Percentiles rank a stretch among this genome's conserved stretches.
Evolutionary conservation across 2,113 vertebrate genomes (phyloP).

Genomic region (Merops nubicus): DNA sequence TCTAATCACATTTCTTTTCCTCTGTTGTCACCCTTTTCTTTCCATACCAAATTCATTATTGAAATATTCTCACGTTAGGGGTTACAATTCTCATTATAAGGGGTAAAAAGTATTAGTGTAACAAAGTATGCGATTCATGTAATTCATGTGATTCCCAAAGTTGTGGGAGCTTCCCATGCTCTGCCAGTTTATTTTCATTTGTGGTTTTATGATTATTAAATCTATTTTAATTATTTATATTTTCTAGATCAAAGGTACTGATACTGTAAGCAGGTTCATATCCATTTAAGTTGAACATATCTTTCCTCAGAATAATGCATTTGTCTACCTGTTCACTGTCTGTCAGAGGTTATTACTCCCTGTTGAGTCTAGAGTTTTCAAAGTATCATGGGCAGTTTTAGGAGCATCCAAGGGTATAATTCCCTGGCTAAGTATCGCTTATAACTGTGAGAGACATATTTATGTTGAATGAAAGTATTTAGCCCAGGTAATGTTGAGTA

Average conservation of each 20-base stretch:
- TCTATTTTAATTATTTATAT: background rate
- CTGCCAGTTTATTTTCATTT: background rate
- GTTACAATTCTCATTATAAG: background rate
- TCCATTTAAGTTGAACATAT: background rate
- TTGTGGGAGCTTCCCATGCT: background rate
- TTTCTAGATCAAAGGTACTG: background rate
- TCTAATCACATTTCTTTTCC: slow-evolving; percentile 10
- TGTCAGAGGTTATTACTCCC: background rate
- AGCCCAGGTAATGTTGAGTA: background rate
- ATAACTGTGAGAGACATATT: background rate
- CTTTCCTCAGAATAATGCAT: background rate
- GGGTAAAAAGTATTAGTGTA: background rate
- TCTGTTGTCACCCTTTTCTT: slow-evolving; percentile 16
- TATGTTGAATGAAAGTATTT: background rate
- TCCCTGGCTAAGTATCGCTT: background rate
- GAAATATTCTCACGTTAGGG: slow-evolving; percentile 17
- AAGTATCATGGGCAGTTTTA: background rate
- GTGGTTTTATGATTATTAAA: background rate
- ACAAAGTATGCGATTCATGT: background rate
- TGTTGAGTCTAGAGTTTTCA: background rate
- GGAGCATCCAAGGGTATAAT: background rate
- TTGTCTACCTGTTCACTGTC: background rate
- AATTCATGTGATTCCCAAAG: too few species aligned
- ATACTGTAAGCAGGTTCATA: background rate
- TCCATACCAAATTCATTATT: slow-evolving; percentile 44